Evolutionary conservation across 64 coral and sea anemone species (phyloP), one percentile per base, ranked within the genome.

Genomic region (Porites australiensis): DNA sequence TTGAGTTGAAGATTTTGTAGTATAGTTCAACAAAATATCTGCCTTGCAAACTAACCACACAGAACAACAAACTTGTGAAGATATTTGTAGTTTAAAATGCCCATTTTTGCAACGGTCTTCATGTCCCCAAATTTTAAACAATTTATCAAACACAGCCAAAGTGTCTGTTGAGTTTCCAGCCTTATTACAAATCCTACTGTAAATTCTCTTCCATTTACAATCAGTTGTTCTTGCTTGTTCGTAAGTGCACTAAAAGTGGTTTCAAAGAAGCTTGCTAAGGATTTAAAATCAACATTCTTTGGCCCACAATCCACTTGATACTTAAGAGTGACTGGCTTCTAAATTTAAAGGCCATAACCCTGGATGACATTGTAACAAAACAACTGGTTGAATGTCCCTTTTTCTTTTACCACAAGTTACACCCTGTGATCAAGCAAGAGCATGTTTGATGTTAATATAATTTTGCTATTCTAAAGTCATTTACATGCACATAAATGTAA

Each of bases 271-370:
- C 62, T 83, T 67, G 80, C 62, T 16, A 83, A 44, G 2, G 3
- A 3, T 67, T 68, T 67, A 67, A 83, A 83, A 83, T 83, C 22
- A 47, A 83, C 61, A 67, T 83, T 83, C 60, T 68, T 83, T 67
- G 65, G 83, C 53, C 82, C 72, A 77, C 72, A 86, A 69, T 86
- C 82, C 58, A 93, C 6, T 50, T 86, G 90, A 79, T 67, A 93
- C 75, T 93, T 93, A n/a, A n/a, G n/a, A n/a, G n/a, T n/a, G n/a
- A n/a, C n/a, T n/a, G n/a, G n/a, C n/a, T n/a, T n/a, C n/a, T n/a
- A n/a, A n/a, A n/a, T n/a, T n/a, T n/a, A n/a, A n/a, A n/a, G n/a
- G n/a, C n/a, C n/a, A n/a, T n/a, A n/a, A n/a, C n/a, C n/a, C n/a
- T n/a, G n/a, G n/a, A n/a, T n/a, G n/a, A n/a, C n/a, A n/a, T n/a